Evolutionary conservation across 2,113 vertebrate genomes (phyloP).

Genomic region (Ginglymostoma cirratum): DNA sequence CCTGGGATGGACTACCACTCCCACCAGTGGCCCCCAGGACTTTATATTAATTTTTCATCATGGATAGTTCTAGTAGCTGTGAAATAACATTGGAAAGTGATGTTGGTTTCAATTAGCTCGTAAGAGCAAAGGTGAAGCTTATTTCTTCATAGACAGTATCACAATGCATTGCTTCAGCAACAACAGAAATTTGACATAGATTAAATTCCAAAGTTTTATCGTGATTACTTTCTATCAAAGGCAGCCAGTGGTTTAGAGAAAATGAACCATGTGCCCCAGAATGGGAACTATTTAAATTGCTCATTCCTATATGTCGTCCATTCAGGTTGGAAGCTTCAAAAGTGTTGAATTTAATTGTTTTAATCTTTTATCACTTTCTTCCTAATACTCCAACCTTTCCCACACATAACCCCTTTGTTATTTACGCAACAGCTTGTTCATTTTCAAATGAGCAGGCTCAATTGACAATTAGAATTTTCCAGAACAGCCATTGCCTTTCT

Average conservation of each 20-base stretch:
- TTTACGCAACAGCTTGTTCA: background rate
- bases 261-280: background rate
- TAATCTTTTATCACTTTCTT: background rate
- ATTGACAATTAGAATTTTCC: background rate
- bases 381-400: background rate
- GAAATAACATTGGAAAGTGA: background rate
- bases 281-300: background rate
- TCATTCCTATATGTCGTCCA: background rate
- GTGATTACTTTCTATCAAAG: background rate
- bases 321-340: background rate
- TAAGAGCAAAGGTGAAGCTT: background rate
- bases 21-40: background rate
- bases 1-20: background rate
- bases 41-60: background rate
- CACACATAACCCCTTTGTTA: background rate
- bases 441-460: background rate
- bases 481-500: background rate
- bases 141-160: background rate
- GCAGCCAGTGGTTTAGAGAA: background rate
- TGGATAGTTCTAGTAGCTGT: background rate
- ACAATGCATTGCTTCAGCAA: background rate
- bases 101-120: background rate
- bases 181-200: background rate
- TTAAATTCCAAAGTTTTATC: background rate
- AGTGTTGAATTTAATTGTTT: background rate